phyloP scores from a whole-genome alignment of 2,113 vertebrate species.

The Cryptoleucopteryx plumbea region DNA sequence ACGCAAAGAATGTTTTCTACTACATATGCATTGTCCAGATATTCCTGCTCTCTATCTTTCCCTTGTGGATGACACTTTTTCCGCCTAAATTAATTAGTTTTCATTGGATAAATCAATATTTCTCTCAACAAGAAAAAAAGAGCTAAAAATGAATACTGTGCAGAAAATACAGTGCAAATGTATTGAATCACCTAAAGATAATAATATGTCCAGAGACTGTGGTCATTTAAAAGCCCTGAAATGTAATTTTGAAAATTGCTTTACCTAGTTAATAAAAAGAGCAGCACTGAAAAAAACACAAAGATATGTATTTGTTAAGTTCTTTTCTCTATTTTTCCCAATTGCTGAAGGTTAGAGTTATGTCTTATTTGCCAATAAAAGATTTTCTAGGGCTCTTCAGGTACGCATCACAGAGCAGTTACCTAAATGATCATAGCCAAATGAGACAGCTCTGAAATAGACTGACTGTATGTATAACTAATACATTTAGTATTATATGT shows the following conservation, averaged over 20 bases:
- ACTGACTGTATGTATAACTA: not conserved
- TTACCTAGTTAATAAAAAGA: not conserved
- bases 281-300: not conserved
- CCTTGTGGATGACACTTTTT: not conserved
- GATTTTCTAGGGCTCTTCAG: not conserved
- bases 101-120: not conserved
- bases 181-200: not conserved
- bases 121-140: not conserved
- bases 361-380: not conserved
- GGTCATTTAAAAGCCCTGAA: not conserved
- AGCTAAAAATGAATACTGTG: not conserved
- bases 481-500: not conserved
- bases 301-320: not conserved
- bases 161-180: not conserved
- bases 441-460: not conserved
- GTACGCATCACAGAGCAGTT: not conserved
- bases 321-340: not conserved
- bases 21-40: not conserved
- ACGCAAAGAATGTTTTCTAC: not conserved
- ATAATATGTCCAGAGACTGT: not conserved
- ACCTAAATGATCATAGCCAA: not conserved
- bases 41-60: not conserved
- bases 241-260: conserved; percentile 9
- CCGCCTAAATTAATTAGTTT: not conserved
- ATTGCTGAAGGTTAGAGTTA: not conserved